phyloP scores from a whole-genome alignment of 2,113 vertebrate species.

The Lepus timidus region DNA sequence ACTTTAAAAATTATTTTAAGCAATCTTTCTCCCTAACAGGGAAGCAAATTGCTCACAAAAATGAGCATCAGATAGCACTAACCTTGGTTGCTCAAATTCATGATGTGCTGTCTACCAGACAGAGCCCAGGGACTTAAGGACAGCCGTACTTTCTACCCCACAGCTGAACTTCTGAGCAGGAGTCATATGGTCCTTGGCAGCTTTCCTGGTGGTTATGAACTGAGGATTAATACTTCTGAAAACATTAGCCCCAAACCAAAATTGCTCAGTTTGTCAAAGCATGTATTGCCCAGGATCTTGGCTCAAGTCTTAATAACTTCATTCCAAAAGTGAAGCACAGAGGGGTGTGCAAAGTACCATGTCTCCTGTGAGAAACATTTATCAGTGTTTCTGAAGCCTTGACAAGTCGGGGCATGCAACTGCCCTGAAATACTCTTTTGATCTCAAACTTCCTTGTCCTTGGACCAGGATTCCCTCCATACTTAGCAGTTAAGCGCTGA shows the following conservation, averaged over 20 bases:
- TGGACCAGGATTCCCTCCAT: neutral
- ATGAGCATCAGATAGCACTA: neutral
- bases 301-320: constrained; percentile 38
- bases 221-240: constrained; percentile 47
- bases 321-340: neutral
- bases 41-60: constrained; percentile 25
- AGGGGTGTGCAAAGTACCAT: neutral
- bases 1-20: constrained; percentile 40
- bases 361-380: neutral
- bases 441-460: neutral
- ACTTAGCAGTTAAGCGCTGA: neutral
- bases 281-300: neutral
- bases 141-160: neutral
- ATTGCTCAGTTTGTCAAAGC: neutral
- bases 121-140: neutral
- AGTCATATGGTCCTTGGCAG: constrained; percentile 18
- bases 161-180: constrained; percentile 15
- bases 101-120: neutral
- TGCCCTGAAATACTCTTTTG: neutral
- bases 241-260: neutral
- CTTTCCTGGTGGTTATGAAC: constrained; percentile 52
- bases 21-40: neutral
- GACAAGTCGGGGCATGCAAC: neutral
- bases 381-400: neutral
- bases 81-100: constrained; percentile 22